phyloP scores from a whole-genome alignment of 2,888 invertebrate species.

The Nomada lathburiana region DNA sequence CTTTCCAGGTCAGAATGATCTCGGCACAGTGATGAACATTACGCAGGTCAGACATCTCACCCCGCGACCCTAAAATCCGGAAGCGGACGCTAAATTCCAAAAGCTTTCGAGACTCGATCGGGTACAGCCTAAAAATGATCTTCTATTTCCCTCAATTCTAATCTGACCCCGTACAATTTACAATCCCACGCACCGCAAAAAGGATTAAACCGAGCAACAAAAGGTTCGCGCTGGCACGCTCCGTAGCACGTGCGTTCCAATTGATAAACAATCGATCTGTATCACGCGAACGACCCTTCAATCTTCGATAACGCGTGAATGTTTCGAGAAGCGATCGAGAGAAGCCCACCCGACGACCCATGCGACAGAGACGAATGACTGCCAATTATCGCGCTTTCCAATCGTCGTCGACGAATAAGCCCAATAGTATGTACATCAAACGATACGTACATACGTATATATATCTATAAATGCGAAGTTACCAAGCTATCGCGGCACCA shows the following conservation, averaged over 20 bases:
- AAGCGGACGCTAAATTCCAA: no score
- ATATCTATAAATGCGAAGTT: neutral
- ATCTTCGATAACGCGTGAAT: neutral
- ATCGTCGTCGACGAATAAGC: neutral
- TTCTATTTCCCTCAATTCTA: no score
- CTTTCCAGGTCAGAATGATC: neutral
- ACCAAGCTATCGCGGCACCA: neutral
- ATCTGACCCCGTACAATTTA: no score
- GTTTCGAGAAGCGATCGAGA: neutral
- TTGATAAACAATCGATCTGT: conserved; percentile 6
- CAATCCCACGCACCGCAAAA: no score
- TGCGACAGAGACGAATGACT: conserved; percentile 15
- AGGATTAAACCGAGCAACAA: no score
- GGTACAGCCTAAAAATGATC: no score
- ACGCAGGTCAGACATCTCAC: no score
- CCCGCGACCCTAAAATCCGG: neutral
- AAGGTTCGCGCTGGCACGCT: neutral
- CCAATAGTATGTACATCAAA: no score
- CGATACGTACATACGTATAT: neutral
- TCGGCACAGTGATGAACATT: neutral
- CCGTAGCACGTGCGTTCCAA: neutral
- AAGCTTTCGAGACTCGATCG: neutral
- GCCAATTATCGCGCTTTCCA: conserved; percentile 41
- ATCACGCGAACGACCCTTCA: neutral
- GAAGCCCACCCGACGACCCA: conserved; percentile 17